Conservation (phyloP, 1,140 invertebrate species). For the Cydia pomonella region DNA sequence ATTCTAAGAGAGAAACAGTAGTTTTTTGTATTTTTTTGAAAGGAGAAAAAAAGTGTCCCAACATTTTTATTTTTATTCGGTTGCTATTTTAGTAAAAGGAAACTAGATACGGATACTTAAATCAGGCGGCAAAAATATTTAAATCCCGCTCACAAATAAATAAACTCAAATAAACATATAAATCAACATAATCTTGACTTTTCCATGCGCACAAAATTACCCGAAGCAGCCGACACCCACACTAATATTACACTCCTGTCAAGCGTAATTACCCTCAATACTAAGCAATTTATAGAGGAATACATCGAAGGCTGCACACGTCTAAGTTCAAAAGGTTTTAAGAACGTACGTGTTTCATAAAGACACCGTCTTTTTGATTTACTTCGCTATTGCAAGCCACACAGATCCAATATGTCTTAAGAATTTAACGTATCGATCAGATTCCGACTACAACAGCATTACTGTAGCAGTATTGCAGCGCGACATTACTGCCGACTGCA, state of each 20-base stretch:
- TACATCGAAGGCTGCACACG: not conserved
- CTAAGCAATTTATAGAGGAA: conserved; percentile 9
- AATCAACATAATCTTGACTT: conserved; percentile 6
- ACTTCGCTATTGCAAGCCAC: not conserved
- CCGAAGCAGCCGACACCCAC: not conserved
- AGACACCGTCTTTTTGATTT: not conserved
- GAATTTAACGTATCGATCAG: no score
- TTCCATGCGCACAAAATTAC: conserved; percentile 2
- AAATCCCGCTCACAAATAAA: not conserved
- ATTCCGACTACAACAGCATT: no score
- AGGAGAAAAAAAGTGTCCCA: no score
- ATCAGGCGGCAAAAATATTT: no score
- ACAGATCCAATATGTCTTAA: no score
- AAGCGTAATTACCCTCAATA: conserved; percentile 9
- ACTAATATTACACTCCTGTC: conserved; percentile 15
- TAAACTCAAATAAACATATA: not conserved
- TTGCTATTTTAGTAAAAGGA: no score
- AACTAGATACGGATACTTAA: no score
- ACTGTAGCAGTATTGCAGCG: no score
- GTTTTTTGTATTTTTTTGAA: no score
- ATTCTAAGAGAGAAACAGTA: no score
- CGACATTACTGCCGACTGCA: no score
- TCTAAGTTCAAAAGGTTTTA: not conserved
- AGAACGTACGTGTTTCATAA: not conserved
- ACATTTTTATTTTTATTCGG: no score